These are phyloP conservation scores for Hemicentrotus pulcherrimus DNA, from an alignment of 35 echinoderm and acorn worm genomes.

Conservation along the genomic window DNA sequence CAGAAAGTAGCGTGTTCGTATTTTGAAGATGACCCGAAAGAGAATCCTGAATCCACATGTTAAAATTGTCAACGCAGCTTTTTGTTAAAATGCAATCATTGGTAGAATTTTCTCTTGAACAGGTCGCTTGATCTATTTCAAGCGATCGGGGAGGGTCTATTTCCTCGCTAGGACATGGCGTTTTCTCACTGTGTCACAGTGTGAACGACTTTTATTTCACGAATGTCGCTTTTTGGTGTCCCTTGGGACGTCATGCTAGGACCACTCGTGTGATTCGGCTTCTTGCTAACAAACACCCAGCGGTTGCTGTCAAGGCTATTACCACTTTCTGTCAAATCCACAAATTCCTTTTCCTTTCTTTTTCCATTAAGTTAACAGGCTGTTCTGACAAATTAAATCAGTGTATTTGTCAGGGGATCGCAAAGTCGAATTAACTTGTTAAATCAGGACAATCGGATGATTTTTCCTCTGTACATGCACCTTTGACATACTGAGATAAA, in stretches of 20 bases:
- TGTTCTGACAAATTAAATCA: neutral
- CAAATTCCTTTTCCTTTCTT: neutral
- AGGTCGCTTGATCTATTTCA: neutral
- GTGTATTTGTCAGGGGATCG: neutral
- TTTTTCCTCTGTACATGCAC: neutral
- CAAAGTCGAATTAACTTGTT: neutral
- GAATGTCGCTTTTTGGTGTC: neutral
- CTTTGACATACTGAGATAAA: neutral
- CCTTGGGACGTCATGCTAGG: neutral
- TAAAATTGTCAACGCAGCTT: neutral
- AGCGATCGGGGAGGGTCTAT: neutral
- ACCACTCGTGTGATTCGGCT: neutral
- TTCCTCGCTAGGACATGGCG: neutral
- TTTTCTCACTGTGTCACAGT: neutral
- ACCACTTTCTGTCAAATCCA: constrained; percentile 18
- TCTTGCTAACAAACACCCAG: constrained; percentile 5
- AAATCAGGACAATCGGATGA: neutral
- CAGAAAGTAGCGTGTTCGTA: neutral
- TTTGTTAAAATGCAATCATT: neutral
- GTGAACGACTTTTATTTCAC: neutral
- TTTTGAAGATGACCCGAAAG: neutral
- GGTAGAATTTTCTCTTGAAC: neutral
- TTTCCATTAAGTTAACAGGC: neutral
- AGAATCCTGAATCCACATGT: neutral
- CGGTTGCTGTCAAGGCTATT: constrained; percentile 26